Conservation (phyloP, 2,113 vertebrate species). For the Nanorana parkeri region DNA sequence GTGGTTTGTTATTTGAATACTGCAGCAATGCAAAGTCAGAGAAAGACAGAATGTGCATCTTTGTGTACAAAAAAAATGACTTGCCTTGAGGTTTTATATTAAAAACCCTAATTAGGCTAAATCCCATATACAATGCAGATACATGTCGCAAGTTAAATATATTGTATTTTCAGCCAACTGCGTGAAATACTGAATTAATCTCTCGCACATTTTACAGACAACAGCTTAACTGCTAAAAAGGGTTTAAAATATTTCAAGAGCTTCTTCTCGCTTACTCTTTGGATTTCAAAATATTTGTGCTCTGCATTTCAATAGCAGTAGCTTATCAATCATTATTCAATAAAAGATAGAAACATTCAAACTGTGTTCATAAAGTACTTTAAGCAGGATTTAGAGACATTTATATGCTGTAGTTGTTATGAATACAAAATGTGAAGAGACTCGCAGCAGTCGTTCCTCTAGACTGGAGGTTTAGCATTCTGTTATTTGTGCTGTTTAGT, state of each 20-base stretch:
- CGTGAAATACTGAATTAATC: no score
- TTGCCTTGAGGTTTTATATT: no score
- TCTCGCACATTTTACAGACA: no score
- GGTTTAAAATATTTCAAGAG: neutral
- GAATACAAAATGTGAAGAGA: constrained; percentile 1
- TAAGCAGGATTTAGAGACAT: constrained; percentile 9
- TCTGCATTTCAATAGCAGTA: neutral
- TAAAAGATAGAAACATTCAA: neutral
- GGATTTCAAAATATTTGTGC: neutral
- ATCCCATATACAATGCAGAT: no score
- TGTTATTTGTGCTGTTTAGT: neutral
- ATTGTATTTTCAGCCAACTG: no score
- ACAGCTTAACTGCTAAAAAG: no score
- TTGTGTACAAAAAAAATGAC: no score
- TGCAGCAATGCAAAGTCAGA: no score
- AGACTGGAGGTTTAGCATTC: neutral
- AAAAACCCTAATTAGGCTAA: no score
- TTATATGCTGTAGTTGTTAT: neutral
- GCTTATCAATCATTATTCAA: constrained; percentile 4
- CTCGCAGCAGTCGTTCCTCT: neutral
- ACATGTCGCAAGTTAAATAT: no score
- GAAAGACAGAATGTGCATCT: no score
- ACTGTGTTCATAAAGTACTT: constrained; percentile 16
- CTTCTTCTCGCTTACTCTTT: neutral
- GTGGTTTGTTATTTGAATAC: no score